Evolutionary conservation across 2,888 invertebrate genomes (phyloP).

Genomic region (Timandra comae): DNA sequence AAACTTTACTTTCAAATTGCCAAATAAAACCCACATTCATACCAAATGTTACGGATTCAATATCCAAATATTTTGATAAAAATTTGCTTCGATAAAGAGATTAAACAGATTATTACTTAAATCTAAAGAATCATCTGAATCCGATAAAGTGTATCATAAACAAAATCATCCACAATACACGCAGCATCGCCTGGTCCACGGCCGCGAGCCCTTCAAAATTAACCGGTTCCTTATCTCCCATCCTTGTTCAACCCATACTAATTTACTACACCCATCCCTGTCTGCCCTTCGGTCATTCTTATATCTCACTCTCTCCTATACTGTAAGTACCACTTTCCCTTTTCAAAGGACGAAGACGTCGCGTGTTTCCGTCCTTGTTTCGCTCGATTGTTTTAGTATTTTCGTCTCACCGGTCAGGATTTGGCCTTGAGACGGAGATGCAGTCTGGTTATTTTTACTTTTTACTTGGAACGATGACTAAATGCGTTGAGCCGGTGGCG

Average conservation of each 20-base stretch:
- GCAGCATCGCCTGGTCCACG: constrained; percentile 57
- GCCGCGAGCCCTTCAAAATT: constrained; percentile 70
- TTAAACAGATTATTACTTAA: too few relatives aligned
- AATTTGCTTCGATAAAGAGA: too few relatives aligned
- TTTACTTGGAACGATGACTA: constrained; percentile 73
- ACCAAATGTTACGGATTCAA: too few relatives aligned
- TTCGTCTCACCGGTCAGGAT: constrained; percentile 52
- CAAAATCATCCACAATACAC: constrained; percentile 41
- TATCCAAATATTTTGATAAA: too few relatives aligned
- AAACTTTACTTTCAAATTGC: too few relatives aligned
- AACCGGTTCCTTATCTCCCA: constrained; percentile 64
- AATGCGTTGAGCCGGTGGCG: constrained; percentile 55
- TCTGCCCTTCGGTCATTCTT: constrained; percentile 66
- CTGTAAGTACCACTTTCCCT: constrained; percentile 71
- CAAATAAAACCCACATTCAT: too few relatives aligned
- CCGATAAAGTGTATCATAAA: constrained; percentile 61
- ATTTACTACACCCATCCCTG: constrained; percentile 32
- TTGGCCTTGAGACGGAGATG: constrained; percentile 73
- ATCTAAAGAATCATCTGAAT: constrained; percentile 39
- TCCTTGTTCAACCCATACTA: constrained; percentile 31
- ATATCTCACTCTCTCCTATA: constrained; percentile 72
- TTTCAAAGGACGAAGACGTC: constrained; percentile 75
- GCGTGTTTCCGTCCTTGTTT: constrained; percentile 31
- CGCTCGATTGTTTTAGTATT: constrained; percentile 15
- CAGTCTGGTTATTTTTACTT: constrained; percentile 72